Evolutionary conservation across 2,797 vertebrate genomes (phyloP).

Genomic region (Botia almorhae): DNA sequence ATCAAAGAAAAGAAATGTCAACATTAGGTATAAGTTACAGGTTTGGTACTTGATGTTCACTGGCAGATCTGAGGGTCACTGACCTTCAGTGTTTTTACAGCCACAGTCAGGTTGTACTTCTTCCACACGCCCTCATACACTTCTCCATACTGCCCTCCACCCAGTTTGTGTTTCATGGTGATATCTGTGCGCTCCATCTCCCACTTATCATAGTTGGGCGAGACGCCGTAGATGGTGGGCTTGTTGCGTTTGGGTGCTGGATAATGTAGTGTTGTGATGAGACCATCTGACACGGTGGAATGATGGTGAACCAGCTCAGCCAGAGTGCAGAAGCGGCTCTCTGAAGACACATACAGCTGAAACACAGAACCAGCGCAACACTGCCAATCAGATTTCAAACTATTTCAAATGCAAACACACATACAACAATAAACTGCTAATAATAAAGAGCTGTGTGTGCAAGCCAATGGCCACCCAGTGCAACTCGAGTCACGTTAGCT

Average conservation of each 20-base stretch:
- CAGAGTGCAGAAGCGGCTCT: slow-evolving; percentile 96
- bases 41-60: too few species aligned
- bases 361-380: too few species aligned
- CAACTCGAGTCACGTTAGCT: too few species aligned
- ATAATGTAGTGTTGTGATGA: slow-evolving; percentile 97
- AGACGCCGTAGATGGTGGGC: slow-evolving; percentile 97
- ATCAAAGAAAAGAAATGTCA: too few species aligned
- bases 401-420: too few species aligned
- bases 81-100: slow-evolving; percentile 99
- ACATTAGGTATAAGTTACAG: too few species aligned
- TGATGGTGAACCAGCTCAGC: slow-evolving; percentile 98
- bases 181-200: slow-evolving; percentile 99
- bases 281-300: slow-evolving; percentile 95
- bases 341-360: slow-evolving; percentile 96
- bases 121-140: slow-evolving; percentile 99
- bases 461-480: too few species aligned
- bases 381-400: too few species aligned
- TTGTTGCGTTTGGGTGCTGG: slow-evolving; percentile 99
- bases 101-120: slow-evolving; percentile 96
- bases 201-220: slow-evolving; percentile 99
- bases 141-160: slow-evolving; percentile 97
- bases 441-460: not conserved
- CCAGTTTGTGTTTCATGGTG: slow-evolving; percentile 99
- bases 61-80: slow-evolving; percentile 64
- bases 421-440: too few species aligned